phyloP scores from a whole-genome alignment of 2,113 vertebrate species.

The Vulpes ferrilata region DNA sequence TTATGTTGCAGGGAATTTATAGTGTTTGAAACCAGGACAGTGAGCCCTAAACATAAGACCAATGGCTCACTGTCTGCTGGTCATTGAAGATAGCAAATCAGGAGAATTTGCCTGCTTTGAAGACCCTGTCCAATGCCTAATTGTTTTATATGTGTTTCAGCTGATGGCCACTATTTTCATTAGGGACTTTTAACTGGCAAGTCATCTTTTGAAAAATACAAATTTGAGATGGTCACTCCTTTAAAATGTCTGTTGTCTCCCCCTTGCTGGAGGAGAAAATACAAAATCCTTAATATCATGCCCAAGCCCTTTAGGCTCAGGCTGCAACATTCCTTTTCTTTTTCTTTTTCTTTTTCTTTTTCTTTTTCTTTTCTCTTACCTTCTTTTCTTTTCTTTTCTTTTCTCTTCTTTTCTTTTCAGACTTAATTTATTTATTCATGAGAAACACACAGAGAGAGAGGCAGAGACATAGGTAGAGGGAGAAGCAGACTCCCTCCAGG shows the following conservation, averaged over 20 bases:
- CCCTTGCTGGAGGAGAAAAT: background rate
- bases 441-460: too few relatives aligned
- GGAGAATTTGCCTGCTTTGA: background rate
- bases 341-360: accelerated
- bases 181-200: constrained; percentile 9
- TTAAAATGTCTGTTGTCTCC: background rate
- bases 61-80: background rate
- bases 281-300: background rate
- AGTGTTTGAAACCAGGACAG: background rate
- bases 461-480: too few relatives aligned
- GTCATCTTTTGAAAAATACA: constrained; percentile 58
- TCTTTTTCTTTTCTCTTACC: too few relatives aligned
- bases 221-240: background rate
- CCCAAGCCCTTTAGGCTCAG: background rate
- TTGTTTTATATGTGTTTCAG: background rate
- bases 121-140: background rate
- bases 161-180: background rate
- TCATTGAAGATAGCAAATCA: background rate
- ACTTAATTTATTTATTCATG: too few relatives aligned
- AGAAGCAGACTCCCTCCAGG: too few relatives aligned
- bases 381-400: too few relatives aligned
- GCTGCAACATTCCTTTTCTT: background rate
- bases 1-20: background rate
- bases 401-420: too few relatives aligned
- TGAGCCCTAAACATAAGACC: background rate